Base-by-base conservation (phyloP, 2,113 vertebrate genomes). In the Apus apus region DNA sequence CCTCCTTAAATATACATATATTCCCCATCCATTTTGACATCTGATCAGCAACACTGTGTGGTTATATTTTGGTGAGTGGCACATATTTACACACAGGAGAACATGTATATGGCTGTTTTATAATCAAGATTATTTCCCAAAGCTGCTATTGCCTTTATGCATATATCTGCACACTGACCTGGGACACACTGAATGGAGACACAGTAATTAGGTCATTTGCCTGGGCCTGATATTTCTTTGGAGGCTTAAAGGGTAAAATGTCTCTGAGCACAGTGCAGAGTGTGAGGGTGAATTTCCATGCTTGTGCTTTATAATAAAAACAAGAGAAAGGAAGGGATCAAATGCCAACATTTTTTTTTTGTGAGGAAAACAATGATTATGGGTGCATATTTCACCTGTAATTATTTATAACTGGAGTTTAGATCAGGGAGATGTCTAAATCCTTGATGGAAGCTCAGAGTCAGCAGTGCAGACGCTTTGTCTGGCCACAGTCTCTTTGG, bases 321-420 rank as follows among this genome's bases (percentile, higher is more conserved):
- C 43, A 82, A 74, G 67, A 81, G 53, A 84, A 77, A 76, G 58
- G 27, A 43, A 88, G 90, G 54, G 74, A 82, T 89, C 80, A 91
- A 97, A 94, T 89, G 70, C 61, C 89, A 92, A 19, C 64, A 4
- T 43, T 43, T 92, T 68, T 43, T 92, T 68, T 70, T 78, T 14
- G 32, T 30, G 73, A 92, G 80, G 53, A 92, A 72, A 93, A 61
- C 70, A 91, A 85, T 89, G 82, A 95, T 95, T 66, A 79, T 11
- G 80, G 87, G 81, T 89, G 84, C 70, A 8, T 32, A 62, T 92
- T 93, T 91, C 89, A 94, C 94, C 95, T 96, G 91, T 84, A 79
- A 1, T 82, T 94, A 87, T 89, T 95, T 81, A 25, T 8, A 48
- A 12, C 18, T 64, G 68, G 64, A 71, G 46, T 81, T 94, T 56